A percentile compares a stretch with the other conserved stretches of the same genome.
Conservation (phyloP, 1,140 invertebrate genomes). For the Ceratitis capitata region DNA sequence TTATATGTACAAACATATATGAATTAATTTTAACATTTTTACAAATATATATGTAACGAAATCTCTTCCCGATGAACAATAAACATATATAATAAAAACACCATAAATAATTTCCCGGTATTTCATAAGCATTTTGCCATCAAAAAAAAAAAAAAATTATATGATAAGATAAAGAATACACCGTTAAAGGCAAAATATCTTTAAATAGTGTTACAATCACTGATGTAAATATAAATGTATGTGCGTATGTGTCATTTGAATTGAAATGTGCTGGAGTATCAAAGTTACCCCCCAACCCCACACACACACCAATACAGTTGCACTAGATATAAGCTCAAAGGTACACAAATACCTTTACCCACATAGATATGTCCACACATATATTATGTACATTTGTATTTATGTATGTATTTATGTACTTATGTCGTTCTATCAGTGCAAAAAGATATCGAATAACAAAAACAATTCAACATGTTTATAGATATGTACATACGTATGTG, state of each 20-base stretch:
- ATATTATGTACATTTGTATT: too few relatives aligned
- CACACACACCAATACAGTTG: background rate
- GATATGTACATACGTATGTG: too few relatives aligned
- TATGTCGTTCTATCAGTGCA: too few relatives aligned
- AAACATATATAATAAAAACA: background rate
- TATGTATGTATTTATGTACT: background rate
- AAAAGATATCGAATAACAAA: constrained; percentile 15
- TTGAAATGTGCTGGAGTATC: background rate
- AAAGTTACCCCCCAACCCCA: background rate
- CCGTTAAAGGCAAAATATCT: background rate
- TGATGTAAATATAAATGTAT: background rate
- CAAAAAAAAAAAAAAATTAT: background rate
- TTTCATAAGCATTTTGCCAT: background rate
- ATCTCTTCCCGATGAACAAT: background rate
- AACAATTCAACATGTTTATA: background rate
- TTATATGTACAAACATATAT: too few relatives aligned
- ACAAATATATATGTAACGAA: too few relatives aligned
- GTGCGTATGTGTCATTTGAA: background rate
- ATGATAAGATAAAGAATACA: constrained; percentile 16
- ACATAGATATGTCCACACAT: too few relatives aligned
- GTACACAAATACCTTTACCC: too few relatives aligned
- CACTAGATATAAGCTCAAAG: too few relatives aligned
- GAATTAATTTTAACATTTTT: too few relatives aligned
- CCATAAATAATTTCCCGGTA: background rate
- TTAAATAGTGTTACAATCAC: background rate